Evolutionary conservation across 2,888 invertebrate genomes (phyloP), one percentile per base, ranked within the genome.

Genomic region (Bugula neritina): DNA sequence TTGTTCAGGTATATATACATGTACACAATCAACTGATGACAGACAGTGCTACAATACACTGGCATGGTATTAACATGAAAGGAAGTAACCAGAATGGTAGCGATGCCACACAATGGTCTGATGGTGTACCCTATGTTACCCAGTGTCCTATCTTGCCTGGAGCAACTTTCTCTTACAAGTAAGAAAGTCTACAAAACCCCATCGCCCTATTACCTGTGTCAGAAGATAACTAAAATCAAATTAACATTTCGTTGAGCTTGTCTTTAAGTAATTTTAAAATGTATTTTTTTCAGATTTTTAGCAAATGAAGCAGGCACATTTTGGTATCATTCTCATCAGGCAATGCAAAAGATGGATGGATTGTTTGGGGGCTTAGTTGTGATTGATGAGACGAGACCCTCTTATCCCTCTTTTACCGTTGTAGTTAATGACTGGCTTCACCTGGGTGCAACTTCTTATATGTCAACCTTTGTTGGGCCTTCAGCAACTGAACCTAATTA

Each of bases 141-240:
- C 81, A 82, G 74, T 82, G 82, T 52, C 80, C 82, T 1, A 80
- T 81, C 2, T 73, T 72, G 0, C 78, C 80, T 0, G 76, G 76
- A 17, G 78, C 79, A 71, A 74, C 76, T 2, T 82, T 81, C 73
- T 79, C 76, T n/a, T 81, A 82, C 74, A 71, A 72, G n/a, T 75
- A 27, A n/a, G n/a, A n/a, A n/a, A n/a, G n/a, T n/a, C n/a, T n/a
- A n/a, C n/a, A n/a, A n/a, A n/a, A n/a, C n/a, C n/a, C n/a, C n/a
- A n/a, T n/a, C n/a, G n/a, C n/a, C n/a, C n/a, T n/a, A n/a, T n/a
- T n/a, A n/a, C n/a, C n/a, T n/a, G n/a, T n/a, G n/a, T n/a, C n/a
- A n/a, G n/a, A n/a, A n/a, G n/a, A n/a, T n/a, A n/a, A n/a, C n/a
- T n/a, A n/a, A n/a, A n/a, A n/a, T n/a, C n/a, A n/a, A n/a, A n/a